These are phyloP conservation scores for Rugalucina vietnamica DNA, from an alignment of 2,888 invertebrate genomes.

Conservation along the genomic window DNA sequence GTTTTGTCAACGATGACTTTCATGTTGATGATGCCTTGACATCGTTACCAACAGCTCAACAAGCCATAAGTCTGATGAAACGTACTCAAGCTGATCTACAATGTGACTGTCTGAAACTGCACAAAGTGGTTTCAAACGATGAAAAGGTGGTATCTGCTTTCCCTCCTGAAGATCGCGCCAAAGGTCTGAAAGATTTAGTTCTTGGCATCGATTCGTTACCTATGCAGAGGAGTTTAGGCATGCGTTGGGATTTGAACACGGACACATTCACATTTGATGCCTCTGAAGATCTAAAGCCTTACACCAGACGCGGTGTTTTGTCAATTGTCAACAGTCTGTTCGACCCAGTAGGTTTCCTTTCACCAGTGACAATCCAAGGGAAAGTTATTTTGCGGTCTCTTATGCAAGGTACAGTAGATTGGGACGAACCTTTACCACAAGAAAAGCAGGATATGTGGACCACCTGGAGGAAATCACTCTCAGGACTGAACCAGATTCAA, in stretches of 20 bases:
- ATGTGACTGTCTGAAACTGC: neutral
- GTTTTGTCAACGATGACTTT: conserved; percentile 39
- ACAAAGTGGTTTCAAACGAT: neutral
- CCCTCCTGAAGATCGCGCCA: neutral
- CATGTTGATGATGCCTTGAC: conserved; percentile 49
- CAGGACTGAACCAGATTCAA: too few species aligned
- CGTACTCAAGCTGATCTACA: neutral
- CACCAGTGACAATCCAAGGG: too few species aligned
- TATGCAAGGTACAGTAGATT: too few species aligned
- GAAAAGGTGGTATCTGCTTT: neutral
- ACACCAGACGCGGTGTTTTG: conserved; percentile 1
- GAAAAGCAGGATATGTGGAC: too few species aligned
- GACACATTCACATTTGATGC: neutral
- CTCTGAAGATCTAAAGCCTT: neutral
- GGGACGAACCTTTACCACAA: too few species aligned
- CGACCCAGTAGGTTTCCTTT: too few species aligned
- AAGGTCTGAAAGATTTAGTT: neutral
- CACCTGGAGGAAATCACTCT: too few species aligned
- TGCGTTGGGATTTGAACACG: neutral
- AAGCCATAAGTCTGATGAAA: neutral
- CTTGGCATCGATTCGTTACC: neutral
- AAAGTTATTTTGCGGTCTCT: too few species aligned
- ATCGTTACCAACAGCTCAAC: neutral
- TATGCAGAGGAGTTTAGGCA: neutral
- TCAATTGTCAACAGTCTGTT: too few species aligned